Base-by-base conservation (phyloP, 2,797 vertebrate genomes). In the Synaphobranchus kaupii region DNA sequence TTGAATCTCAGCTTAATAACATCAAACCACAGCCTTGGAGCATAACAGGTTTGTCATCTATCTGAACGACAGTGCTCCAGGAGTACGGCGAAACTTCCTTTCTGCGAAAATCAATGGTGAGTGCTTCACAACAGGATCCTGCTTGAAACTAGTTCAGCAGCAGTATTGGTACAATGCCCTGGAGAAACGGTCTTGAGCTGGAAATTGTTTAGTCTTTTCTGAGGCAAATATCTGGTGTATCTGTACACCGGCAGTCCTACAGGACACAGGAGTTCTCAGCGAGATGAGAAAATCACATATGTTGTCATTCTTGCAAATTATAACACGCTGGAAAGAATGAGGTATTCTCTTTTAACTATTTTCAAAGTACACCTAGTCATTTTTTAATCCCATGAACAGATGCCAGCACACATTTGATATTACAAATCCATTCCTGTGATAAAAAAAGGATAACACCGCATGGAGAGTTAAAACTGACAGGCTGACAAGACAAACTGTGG, bases 381-480 rank as follows among this genome's bases (percentile, higher is more conserved):
- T 88, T 86, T 93, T 87, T 90, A 93, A 92, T 87, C 90, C 90
- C 82, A 71, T 86, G 89, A 92, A 88, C 54, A 56, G 81, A 90
- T 88, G 88, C 87, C 90, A 91, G 4, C 50, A 91, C 92, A 91
- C 86, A 83, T 88, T 90, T 86, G 52, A 63, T 25, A 66, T 86
- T 54, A 88, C 90, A 90, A 92, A 88, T 89, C 89, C 88, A 84
- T 88, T 86, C 60, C 86, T 87, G 84, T 86, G 88, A 80, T 48
- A 80, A 80, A 80, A 86, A 90, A 92, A 90, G 90, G 93, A n/a
- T 91, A 76, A 44, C 71, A 76, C 34, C 34, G 13, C 34, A 9
- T 44, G 25, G 90, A 87, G 88, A 93, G 93, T 94, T 94, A 95
- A 92, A 94, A 95, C 93, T 94, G 94, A 95, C 94, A 93, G 92